phyloP scores from a whole-genome alignment of 1,140 invertebrate species.

The Bradysia coprophila region DNA sequence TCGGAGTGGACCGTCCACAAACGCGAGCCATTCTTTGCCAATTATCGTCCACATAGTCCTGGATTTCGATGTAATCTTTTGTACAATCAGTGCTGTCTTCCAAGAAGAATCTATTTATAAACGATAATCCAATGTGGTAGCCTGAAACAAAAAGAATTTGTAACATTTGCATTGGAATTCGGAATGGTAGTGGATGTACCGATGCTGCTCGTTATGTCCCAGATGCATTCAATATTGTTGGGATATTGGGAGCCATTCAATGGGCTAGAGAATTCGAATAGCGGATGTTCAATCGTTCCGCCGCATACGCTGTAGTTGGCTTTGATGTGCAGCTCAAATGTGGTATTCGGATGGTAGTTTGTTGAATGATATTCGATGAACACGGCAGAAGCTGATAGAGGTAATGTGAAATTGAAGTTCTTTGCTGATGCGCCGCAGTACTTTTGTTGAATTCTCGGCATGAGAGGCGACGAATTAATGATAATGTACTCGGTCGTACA shows the following conservation, averaged over 20 bases:
- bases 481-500: conserved; percentile 42
- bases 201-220: too few relatives aligned
- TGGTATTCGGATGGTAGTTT: conserved; percentile 12
- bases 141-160: too few relatives aligned
- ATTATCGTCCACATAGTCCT: conserved; percentile 21
- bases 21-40: conserved; percentile 35
- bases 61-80: conserved; percentile 56
- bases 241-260: conserved; percentile 29
- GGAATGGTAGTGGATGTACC: too few relatives aligned
- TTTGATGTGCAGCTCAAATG: conserved; percentile 28
- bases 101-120: conserved; percentile 51
- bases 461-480: conserved; percentile 31
- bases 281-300: conserved; percentile 10
- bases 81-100: conserved; percentile 49
- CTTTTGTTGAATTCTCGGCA: conserved; percentile 30
- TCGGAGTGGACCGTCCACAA: conserved; percentile 52
- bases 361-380: conserved; percentile 48
- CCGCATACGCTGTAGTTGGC: conserved; percentile 18
- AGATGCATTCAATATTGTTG: conserved; percentile 59
- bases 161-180: too few relatives aligned
- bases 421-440: conserved; percentile 36
- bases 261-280: conserved; percentile 12
- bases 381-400: too few relatives aligned
- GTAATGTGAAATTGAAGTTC: too few relatives aligned
- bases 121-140: conserved; percentile 46